Evolutionary conservation across 2,888 invertebrate genomes (phyloP), one percentile per base, ranked within the genome.

Genomic region (Melanotus villosus): DNA sequence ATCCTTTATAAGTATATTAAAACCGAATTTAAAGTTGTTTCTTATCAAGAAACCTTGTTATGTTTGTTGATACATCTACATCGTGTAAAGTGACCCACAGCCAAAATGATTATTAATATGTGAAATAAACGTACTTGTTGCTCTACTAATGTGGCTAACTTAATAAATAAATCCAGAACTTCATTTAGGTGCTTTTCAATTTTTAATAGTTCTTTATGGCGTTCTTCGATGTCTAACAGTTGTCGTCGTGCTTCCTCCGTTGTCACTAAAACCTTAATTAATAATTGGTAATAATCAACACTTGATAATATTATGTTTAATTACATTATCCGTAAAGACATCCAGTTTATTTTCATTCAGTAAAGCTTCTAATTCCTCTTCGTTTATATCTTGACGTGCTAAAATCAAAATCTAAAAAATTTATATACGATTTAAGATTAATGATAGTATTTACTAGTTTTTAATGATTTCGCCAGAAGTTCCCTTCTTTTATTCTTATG

Each of bases 111-210:
- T 1, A 18, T 10, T 18, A 7, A 18, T 9, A 7, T 34, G n/a
- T n/a, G n/a, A n/a, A n/a, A n/a, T n/a, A n/a, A n/a, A 76, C 68
- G 77, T 84, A 91, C 92, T 87, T 92, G 93, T 80, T 89, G 88
- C 79, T 94, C 93, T 23, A 96, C 91, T 58, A 94, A 87, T 84
- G 92, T 89, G 43, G 93, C 93, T 87, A 96, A 92, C 84, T 96
- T 93, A 80, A 90, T 85, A 86, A 97, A 96, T 85, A 96, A 90
- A 81, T 93, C 93, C 78, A 90, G 88, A 65, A 97, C 88, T 81
- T 95, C 94, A 43, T 85, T 83, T 76, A 97, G 90, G 79, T 93
- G 91, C 77, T 89, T 89, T 86, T 97, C 96, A 71, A 96, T 87
- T 82, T 93, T 93, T 75, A 92, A 83, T 75, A 97, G 88, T 85